Evolutionary conservation across 1,140 invertebrate species (phyloP).

Genomic region (Cataglyphis hispanica): DNA sequence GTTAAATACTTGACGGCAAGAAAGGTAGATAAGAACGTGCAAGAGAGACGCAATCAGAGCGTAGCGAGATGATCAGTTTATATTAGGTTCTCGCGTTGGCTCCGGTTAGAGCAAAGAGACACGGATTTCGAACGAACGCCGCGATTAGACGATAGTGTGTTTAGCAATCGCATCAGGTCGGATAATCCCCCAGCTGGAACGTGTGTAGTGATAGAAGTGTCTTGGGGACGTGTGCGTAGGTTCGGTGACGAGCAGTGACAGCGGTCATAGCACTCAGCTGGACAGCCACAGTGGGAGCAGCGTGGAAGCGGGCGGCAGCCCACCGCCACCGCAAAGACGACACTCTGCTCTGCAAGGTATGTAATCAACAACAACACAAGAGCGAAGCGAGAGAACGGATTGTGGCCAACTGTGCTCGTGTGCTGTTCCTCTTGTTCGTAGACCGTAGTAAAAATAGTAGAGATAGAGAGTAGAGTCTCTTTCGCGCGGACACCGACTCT

Average conservation of each 20-base stretch:
- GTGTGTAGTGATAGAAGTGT: slow-evolving; percentile 85
- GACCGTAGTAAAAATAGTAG: slow-evolving; percentile 70
- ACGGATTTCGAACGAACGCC: not conserved
- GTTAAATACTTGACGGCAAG: not conserved
- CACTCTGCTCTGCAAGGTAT: slow-evolving; percentile 87
- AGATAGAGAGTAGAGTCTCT: slow-evolving; percentile 48
- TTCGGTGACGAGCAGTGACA: slow-evolving; percentile 94
- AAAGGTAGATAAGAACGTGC: slow-evolving; percentile 5
- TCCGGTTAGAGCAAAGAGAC: slow-evolving; percentile 5
- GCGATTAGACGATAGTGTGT: slow-evolving; percentile 58
- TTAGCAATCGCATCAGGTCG: slow-evolving; percentile 63
- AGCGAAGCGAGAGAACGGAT: slow-evolving; percentile 44
- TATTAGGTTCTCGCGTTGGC: not conserved
- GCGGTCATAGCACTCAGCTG: slow-evolving; percentile 93
- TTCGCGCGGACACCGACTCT: slow-evolving; percentile 8
- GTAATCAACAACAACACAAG: slow-evolving; percentile 72
- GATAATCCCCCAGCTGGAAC: slow-evolving; percentile 67
- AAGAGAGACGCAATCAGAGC: slow-evolving; percentile 4
- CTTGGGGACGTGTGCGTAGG: slow-evolving; percentile 88
- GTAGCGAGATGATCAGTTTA: not conserved
- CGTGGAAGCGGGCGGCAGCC: slow-evolving; percentile 86
- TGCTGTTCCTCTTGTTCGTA: slow-evolving; percentile 71
- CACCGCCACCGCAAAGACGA: slow-evolving; percentile 86
- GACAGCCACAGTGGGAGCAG: slow-evolving; percentile 90
- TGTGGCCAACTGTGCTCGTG: slow-evolving; percentile 66